A percentile compares a stretch with the other conserved stretches of the same genome.
Evolutionary conservation across 2,113 vertebrate genomes (phyloP).

Genomic region (Terrapene triunguis): DNA sequence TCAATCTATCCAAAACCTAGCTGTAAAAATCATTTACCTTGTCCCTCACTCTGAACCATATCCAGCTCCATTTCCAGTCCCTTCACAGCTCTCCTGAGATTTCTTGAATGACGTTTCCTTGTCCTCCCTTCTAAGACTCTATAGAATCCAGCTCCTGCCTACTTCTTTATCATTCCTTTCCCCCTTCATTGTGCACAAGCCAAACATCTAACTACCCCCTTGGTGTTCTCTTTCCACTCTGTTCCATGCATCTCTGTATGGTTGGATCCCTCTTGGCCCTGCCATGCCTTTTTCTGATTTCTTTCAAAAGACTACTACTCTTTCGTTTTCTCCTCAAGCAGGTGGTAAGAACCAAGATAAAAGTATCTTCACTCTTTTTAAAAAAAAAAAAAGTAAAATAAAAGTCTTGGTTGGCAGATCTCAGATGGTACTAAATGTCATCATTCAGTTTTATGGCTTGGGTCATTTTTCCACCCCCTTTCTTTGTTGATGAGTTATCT

Average conservation of each 20-base stretch:
- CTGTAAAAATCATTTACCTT: neutral
- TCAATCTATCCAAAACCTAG: neutral
- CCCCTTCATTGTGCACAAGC: slow-evolving; percentile 14
- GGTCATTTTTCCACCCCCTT: neutral
- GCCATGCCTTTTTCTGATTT: neutral
- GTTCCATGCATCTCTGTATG: neutral
- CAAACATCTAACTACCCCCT: slow-evolving; percentile 24
- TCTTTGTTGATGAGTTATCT: neutral
- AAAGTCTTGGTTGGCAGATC: neutral
- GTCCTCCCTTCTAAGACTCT: neutral
- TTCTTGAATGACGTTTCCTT: neutral
- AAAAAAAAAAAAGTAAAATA: neutral
- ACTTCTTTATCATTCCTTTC: neutral
- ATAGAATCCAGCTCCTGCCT: neutral
- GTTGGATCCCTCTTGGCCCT: neutral
- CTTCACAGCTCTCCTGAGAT: neutral
- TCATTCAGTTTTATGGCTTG: neutral
- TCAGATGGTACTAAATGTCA: neutral
- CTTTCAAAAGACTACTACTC: neutral
- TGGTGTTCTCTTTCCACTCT: neutral
- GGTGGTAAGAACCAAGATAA: neutral
- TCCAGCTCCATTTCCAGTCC: neutral
- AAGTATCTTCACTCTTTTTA: neutral
- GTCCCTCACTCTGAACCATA: neutral
- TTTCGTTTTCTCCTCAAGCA: neutral